phyloP scores from a whole-genome alignment of 2,888 invertebrate species.

The Lasioglossum calceatum region DNA sequence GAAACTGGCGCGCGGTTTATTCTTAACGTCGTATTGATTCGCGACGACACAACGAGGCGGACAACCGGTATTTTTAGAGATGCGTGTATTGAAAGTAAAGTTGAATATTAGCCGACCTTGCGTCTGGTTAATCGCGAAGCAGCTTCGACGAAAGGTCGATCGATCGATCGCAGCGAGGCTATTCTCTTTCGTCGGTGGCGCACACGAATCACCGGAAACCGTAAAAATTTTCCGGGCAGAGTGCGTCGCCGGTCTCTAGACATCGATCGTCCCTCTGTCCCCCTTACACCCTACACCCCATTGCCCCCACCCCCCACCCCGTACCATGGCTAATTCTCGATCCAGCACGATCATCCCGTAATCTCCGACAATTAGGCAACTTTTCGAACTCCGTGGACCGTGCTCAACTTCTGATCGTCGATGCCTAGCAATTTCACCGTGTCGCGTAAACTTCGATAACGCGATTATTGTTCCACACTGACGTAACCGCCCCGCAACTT shows the following conservation, averaged over 20 bases:
- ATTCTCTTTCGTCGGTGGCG: neutral
- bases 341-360: constrained; percentile 25
- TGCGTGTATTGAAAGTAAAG: constrained; percentile 56
- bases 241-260: neutral
- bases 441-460: constrained; percentile 37
- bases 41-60: constrained; percentile 9
- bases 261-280: constrained; percentile 21
- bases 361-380: constrained; percentile 20
- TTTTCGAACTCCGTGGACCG: constrained; percentile 9
- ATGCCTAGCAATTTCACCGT: constrained; percentile 28
- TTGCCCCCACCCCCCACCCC: neutral
- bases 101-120: constrained; percentile 63
- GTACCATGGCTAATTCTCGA: neutral
- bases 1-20: constrained; percentile 24
- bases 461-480: constrained; percentile 14
- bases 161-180: constrained; percentile 45
- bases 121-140: constrained; percentile 50
- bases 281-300: neutral
- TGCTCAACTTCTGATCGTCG: constrained; percentile 16
- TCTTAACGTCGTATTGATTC: constrained; percentile 60
- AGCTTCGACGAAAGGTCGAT: constrained; percentile 52
- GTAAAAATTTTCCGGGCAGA: constrained; percentile 8
- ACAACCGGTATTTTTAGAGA: constrained; percentile 52
- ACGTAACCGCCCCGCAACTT: neutral
- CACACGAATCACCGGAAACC: constrained; percentile 11